These are phyloP conservation scores for Myxocyprinus asiaticus DNA, from an alignment of 2,113 vertebrate genomes.

Conservation along the genomic window DNA sequence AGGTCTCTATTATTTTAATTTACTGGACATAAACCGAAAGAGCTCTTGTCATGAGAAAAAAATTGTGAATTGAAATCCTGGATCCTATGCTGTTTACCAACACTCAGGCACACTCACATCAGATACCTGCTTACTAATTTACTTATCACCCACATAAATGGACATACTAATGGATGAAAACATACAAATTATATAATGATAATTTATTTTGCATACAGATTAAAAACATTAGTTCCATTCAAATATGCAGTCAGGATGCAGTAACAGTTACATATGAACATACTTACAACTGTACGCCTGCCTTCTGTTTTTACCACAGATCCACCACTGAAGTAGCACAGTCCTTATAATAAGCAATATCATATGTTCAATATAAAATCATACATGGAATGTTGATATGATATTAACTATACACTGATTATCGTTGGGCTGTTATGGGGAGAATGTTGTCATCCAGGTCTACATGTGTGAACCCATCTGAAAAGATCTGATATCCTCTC, in stretches of 20 bases:
- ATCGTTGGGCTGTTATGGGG: slow-evolving; percentile 18
- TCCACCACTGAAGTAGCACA: background rate
- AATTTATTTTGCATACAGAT: slow-evolving; percentile 77
- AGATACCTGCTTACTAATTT: background rate
- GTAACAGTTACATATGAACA: slow-evolving; percentile 61
- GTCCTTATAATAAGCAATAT: slow-evolving; percentile 49
- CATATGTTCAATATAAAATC: slow-evolving; percentile 54
- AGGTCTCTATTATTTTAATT: background rate
- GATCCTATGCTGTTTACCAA: too few species aligned
- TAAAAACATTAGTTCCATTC: slow-evolving; percentile 71
- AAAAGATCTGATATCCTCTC: slow-evolving; percentile 75
- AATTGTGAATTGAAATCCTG: too few species aligned
- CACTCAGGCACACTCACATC: too few species aligned
- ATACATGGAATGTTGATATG: slow-evolving; percentile 48
- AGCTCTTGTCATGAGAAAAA: too few species aligned
- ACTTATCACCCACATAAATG: background rate
- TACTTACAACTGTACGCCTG: slow-evolving; percentile 61
- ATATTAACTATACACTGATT: slow-evolving; percentile 40
- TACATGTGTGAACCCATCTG: slow-evolving; percentile 66
- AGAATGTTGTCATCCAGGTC: slow-evolving; percentile 65
- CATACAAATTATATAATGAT: slow-evolving; percentile 57
- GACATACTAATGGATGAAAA: slow-evolving; percentile 26
- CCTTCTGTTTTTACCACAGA: slow-evolving; percentile 48
- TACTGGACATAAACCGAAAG: too few species aligned
- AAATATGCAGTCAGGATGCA: slow-evolving; percentile 60